A percentile compares a stretch with the other conserved stretches of the same genome.
Evolutionary conservation across 2,888 invertebrate genomes (phyloP).

Genomic region (Chironomus riparius): DNA sequence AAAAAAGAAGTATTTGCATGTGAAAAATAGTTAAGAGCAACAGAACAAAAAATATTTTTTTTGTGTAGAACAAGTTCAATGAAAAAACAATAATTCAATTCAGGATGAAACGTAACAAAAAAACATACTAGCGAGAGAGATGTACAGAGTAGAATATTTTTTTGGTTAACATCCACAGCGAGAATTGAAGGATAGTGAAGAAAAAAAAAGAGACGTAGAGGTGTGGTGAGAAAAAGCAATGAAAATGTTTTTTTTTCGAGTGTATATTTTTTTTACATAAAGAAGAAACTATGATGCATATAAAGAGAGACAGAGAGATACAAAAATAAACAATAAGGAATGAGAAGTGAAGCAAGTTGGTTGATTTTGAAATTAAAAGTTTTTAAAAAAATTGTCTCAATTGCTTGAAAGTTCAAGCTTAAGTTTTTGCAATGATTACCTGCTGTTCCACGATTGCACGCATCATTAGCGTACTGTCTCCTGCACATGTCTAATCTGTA

Average conservation of each 20-base stretch:
- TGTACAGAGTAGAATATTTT: background rate
- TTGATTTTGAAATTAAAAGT: too few relatives aligned
- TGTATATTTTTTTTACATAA: background rate
- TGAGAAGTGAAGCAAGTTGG: too few relatives aligned
- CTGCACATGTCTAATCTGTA: conserved; percentile 99
- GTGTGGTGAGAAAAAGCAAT: background rate
- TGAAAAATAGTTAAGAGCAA: background rate
- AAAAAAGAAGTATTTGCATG: background rate
- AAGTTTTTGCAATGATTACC: conserved; percentile 52
- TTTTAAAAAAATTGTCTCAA: too few relatives aligned
- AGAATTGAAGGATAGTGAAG: background rate
- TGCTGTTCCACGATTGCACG: conserved; percentile 97
- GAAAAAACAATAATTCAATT: background rate
- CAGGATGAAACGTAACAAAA: background rate
- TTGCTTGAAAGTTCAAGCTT: too few relatives aligned
- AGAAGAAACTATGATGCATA: background rate
- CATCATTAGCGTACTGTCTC: conserved; percentile 86
- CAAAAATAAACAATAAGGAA: background rate
- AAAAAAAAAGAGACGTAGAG: background rate
- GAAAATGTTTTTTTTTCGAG: background rate
- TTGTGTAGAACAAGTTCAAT: background rate
- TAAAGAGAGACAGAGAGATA: background rate
- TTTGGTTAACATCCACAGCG: background rate
- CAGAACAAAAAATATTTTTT: background rate
- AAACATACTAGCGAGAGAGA: too few relatives aligned